A percentile compares a stretch with the other conserved stretches of the same genome.
Evolutionary conservation across 2,797 vertebrate species (phyloP).

Genomic region (Poeciliopsis turneri): DNA sequence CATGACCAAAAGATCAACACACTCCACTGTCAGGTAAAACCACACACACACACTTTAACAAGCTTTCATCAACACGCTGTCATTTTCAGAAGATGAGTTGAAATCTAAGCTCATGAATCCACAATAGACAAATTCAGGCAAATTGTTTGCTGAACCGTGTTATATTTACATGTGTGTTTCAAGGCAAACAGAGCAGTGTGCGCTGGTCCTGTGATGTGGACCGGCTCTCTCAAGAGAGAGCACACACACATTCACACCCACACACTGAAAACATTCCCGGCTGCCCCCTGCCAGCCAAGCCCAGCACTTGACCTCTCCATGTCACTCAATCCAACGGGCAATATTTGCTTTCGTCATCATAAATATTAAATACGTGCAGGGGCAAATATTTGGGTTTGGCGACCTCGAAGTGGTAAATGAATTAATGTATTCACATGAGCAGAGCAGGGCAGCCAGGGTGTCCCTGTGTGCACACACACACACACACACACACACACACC

Average conservation of each 20-base stretch:
- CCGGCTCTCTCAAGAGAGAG: conserved; percentile 67
- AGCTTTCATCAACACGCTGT: conserved; percentile 59
- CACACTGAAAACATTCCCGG: conserved; percentile 61
- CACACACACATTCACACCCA: conserved; percentile 56
- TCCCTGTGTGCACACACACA: conserved; percentile 38
- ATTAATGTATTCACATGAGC: conserved; percentile 80
- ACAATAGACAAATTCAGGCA: conserved; percentile 74
- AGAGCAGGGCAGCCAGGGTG: conserved; percentile 66
- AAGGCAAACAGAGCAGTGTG: conserved; percentile 67
- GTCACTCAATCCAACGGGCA: conserved; percentile 79
- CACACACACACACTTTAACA: conserved; percentile 32
- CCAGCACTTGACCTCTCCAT: conserved; percentile 79
- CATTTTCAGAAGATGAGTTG: conserved; percentile 43
- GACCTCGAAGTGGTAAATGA: conserved; percentile 83
- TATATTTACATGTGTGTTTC: conserved; percentile 71
- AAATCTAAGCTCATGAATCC: conserved; percentile 71
- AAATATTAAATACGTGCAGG: conserved; percentile 84
- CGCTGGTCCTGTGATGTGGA: conserved; percentile 74
- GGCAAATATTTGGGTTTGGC: conserved; percentile 84
- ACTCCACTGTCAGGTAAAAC: conserved; percentile 7
- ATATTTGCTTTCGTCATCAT: conserved; percentile 85
- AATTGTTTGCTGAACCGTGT: conserved; percentile 72
- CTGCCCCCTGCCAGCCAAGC: conserved; percentile 58
- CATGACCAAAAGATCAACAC: conserved; percentile 20
- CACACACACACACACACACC: too few relatives aligned